These are phyloP conservation scores for Phenganax marumi DNA, from an alignment of 92 coral and sea anemone genomes.

Conservation along the genomic window DNA sequence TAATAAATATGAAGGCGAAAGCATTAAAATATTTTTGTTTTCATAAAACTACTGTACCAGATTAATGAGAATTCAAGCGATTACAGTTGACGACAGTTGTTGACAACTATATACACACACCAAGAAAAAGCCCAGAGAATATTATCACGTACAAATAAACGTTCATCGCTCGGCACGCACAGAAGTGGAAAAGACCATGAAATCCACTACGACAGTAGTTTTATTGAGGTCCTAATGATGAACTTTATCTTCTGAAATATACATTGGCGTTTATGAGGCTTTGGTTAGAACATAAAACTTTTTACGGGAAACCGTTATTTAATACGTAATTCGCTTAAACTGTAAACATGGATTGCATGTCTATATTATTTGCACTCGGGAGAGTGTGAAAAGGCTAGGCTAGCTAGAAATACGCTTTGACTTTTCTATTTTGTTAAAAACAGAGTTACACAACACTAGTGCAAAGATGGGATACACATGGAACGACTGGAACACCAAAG, in stretches of 20 bases:
- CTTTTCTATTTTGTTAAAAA: background rate
- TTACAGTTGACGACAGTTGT: slow-evolving; percentile 3
- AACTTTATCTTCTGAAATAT: background rate
- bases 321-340: background rate
- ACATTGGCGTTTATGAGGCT: background rate
- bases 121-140: background rate
- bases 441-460: background rate
- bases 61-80: slow-evolving; percentile 8
- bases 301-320: background rate
- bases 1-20: no score
- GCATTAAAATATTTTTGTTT: background rate
- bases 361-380: slow-evolving; percentile 1
- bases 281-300: background rate
- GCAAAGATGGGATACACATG: background rate
- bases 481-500: background rate
- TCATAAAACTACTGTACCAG: background rate
- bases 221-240: background rate
- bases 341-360: background rate
- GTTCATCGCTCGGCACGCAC: background rate
- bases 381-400: background rate
- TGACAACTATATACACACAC: background rate
- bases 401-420: background rate
- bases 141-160: background rate
- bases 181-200: background rate
- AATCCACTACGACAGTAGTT: background rate